Evolutionary conservation across 2,888 invertebrate species (phyloP).

Genomic region (Limnephilus auricula): DNA sequence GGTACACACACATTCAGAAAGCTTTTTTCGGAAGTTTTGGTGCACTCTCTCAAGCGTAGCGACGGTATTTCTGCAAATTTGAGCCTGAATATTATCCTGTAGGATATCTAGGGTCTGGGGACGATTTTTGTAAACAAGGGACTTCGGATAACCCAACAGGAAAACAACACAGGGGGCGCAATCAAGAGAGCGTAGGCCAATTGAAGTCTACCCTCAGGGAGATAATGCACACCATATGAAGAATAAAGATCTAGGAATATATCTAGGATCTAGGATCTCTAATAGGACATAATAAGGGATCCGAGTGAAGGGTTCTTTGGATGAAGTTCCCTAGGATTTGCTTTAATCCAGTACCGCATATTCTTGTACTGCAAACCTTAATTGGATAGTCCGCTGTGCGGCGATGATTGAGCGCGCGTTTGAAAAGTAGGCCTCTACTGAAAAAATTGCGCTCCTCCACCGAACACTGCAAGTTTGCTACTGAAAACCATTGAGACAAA

Average conservation of each 20-base stretch:
- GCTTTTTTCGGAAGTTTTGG: background rate
- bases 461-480: background rate
- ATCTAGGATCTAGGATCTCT: no score
- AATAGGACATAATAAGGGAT: no score
- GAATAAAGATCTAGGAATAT: no score
- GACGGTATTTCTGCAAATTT: background rate
- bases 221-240: no score
- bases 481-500: background rate
- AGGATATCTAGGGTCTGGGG: conserved; percentile 13
- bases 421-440: background rate
- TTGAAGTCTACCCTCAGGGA: background rate
- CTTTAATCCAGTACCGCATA: background rate
- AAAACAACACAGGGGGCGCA: background rate
- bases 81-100: background rate
- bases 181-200: background rate
- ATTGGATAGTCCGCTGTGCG: background rate
- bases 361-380: background rate
- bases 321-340: background rate
- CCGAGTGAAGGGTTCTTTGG: background rate
- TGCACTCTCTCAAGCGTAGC: background rate
- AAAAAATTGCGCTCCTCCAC: no score
- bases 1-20: background rate
- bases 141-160: background rate
- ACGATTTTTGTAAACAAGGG: background rate
- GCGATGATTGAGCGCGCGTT: background rate